Conservation (phyloP, 2,888 invertebrate genomes). For the Phyllotreta striolata region DNA sequence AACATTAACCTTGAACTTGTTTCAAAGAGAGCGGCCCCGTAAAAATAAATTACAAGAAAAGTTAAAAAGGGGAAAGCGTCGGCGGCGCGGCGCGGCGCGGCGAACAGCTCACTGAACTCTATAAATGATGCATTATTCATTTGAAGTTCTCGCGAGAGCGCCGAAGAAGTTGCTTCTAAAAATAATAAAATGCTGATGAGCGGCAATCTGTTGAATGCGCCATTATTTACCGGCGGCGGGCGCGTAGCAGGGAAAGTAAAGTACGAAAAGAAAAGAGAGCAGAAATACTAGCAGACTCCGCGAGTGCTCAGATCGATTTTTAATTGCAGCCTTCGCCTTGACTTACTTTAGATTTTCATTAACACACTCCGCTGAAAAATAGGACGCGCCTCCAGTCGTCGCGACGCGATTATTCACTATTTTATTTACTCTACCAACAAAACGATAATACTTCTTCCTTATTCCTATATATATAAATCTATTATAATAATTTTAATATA, state of each 20-base stretch:
- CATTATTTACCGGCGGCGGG: conserved; percentile 57
- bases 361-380: conserved; percentile 54
- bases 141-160: conserved; percentile 51
- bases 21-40: conserved; percentile 47
- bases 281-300: conserved; percentile 44
- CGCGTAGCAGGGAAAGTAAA: conserved; percentile 42
- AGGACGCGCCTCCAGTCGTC: conserved; percentile 47
- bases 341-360: conserved; percentile 63
- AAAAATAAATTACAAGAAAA: conserved; percentile 51
- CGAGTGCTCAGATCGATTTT: conserved; percentile 61
- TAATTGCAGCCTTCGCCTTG: conserved; percentile 65
- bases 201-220: conserved; percentile 62
- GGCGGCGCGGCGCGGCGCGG: conserved; percentile 20
- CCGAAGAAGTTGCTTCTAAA: conserved; percentile 56
- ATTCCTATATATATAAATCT: background rate
- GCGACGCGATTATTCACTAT: conserved; percentile 54
- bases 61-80: conserved; percentile 47
- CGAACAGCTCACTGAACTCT: conserved; percentile 49
- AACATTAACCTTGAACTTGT: conserved; percentile 46
- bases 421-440: conserved; percentile 51
- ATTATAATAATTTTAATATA: too few relatives aligned
- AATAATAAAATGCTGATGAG: conserved; percentile 62
- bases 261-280: conserved; percentile 45
- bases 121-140: conserved; percentile 57
- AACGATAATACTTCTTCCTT: conserved; percentile 30